Percentiles rank a stretch among this genome's conserved stretches.
phyloP scores from a whole-genome alignment of 1,140 invertebrate species.

The Bombus fervidus region DNA sequence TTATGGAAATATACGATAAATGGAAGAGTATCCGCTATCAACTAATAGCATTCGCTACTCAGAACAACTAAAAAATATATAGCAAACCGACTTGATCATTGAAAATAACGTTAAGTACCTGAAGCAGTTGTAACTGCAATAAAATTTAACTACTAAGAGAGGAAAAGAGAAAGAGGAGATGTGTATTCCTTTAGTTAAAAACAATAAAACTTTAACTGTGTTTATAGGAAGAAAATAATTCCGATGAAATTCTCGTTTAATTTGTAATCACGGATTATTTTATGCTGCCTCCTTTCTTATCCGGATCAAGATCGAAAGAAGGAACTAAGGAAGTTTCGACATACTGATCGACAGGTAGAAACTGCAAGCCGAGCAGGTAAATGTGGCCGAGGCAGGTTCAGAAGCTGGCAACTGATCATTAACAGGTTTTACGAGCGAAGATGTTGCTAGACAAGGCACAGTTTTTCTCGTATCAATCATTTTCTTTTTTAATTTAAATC shows the following conservation, averaged over 20 bases:
- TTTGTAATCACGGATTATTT: background rate
- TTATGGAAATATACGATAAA: background rate
- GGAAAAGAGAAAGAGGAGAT: background rate
- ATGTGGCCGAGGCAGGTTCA: slow-evolving; percentile 10
- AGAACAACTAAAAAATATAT: background rate
- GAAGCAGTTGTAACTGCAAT: background rate
- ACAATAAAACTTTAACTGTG: background rate
- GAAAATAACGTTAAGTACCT: background rate
- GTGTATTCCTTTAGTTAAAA: background rate
- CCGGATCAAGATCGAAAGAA: slow-evolving; percentile 22
- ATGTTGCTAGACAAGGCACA: slow-evolving; percentile 28
- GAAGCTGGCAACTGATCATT: slow-evolving; percentile 39
- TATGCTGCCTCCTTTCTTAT: background rate
- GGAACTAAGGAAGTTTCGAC: slow-evolving; percentile 9
- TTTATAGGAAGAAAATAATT: background rate
- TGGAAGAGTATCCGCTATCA: no score
- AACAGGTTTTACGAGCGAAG: slow-evolving; percentile 41
- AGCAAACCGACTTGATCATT: background rate
- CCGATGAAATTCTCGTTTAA: background rate
- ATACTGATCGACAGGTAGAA: slow-evolving; percentile 30
- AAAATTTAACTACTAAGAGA: background rate
- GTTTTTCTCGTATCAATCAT: background rate
- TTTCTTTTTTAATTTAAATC: background rate
- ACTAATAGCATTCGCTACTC: background rate
- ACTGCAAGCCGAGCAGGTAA: slow-evolving; percentile 15